Evolutionary conservation across 2,888 invertebrate species (phyloP), one percentile per base, ranked within the genome.

Genomic region (Yponomeuta malinellus): DNA sequence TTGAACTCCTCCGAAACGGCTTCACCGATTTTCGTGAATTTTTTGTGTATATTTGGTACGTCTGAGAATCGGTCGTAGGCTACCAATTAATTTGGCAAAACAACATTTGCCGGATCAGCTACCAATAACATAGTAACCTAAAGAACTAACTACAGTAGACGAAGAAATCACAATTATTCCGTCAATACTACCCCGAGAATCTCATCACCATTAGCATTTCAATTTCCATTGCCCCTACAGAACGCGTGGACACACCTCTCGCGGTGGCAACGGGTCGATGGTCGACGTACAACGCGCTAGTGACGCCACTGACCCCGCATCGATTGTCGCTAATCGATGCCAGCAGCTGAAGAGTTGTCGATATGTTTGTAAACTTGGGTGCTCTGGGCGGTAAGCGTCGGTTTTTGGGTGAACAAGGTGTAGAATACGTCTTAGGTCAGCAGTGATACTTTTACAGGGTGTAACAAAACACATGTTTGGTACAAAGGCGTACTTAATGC

Each of bases 261-360:
- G 9, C 68, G 10, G 33, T 48, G 48, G 12, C 9, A 68, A 68
- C 48, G 37, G 68, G 23, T 68, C 48, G 68, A 68, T 68, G 68
- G 23, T 31, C 52, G n/a, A 29, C 68, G 12, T 31, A 29, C 23
- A 59, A 6, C 52, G 48, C 70, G 31, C 70, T 70, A 48, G 70
- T 70, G 70, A 70, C 70, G 70, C 64, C 64, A 65, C 63, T 71
- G 71, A 71, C 71, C 68, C 65, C 70, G 63, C 76, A 80, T 81
- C 79, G 80, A 81, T 78, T 79, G 73, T 73, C 71, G 71, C 72
- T 70, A 79, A 80, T 80, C 80, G 80, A 80, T 80, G 75, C 71
- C 68, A 12, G 77, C 80, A 81, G 81, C 81, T 74, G 74, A 48
- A 29, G 31, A n/a, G 15, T 59, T 71, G 37, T 71, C 70, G 64